Evolutionary conservation across 2,113 vertebrate genomes (phyloP).

Genomic region (Xyliphius kryptos): DNA sequence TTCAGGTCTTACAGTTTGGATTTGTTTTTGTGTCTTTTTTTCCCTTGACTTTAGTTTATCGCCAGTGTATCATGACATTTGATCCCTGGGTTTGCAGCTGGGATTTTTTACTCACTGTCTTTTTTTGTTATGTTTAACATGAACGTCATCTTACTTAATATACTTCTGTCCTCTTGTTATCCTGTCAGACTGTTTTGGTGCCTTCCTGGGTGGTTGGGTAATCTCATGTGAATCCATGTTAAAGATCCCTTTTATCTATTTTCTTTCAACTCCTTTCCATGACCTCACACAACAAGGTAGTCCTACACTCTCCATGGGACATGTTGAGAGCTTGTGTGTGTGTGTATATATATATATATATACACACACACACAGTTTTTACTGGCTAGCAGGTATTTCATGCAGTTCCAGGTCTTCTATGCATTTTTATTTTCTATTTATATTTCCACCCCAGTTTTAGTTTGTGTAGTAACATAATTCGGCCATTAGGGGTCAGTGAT

Average conservation of each 20-base stretch:
- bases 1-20: background rate
- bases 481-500: slow-evolving; percentile 18
- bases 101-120: slow-evolving; percentile 19
- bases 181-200: slow-evolving; percentile 19
- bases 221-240: slow-evolving; percentile 29
- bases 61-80: background rate
- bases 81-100: slow-evolving; percentile 1
- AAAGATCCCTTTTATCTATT: slow-evolving; percentile 39
- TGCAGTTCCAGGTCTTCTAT: background rate
- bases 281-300: slow-evolving; percentile 24
- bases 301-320: background rate
- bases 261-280: slow-evolving; percentile 21
- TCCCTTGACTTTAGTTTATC: background rate
- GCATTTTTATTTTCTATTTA: background rate
- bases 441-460: background rate
- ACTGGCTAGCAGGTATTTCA: too few relatives aligned
- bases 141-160: too few relatives aligned
- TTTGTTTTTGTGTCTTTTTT: background rate
- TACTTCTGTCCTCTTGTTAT: too few relatives aligned
- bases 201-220: slow-evolving; percentile 20
- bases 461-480: slow-evolving; percentile 10
- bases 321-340: background rate
- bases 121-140: slow-evolving; percentile 8
- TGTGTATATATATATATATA: too few relatives aligned
- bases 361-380: too few relatives aligned